phyloP scores from a whole-genome alignment of 2,888 invertebrate genomes.

The Hartigia nigra region DNA sequence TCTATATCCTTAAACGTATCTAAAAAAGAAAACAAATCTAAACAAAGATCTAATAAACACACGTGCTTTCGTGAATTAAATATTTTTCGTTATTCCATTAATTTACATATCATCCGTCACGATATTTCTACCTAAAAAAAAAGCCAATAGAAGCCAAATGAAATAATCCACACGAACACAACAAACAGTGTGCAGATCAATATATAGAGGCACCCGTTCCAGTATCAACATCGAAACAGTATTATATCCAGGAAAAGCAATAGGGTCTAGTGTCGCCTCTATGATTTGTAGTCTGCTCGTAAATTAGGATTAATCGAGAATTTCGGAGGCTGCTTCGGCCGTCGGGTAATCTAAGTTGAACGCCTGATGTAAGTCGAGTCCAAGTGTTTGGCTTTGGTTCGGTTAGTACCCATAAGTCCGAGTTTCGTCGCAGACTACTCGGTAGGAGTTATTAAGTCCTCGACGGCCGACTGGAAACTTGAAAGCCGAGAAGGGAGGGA shows the following conservation, averaged over 20 bases:
- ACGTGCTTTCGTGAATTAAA: background rate
- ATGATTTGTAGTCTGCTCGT: slow-evolving; percentile 48
- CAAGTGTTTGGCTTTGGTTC: slow-evolving; percentile 20
- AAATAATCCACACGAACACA: background rate
- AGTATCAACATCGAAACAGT: background rate
- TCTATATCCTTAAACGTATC: background rate
- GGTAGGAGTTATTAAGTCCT: slow-evolving; percentile 28
- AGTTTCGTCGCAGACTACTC: slow-evolving; percentile 32
- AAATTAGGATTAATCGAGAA: slow-evolving; percentile 50
- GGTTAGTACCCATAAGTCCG: background rate
- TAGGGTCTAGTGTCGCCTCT: slow-evolving; percentile 10
- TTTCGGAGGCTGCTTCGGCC: slow-evolving; percentile 32
- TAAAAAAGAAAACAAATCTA: background rate
- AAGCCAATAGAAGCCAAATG: background rate
- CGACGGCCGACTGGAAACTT: slow-evolving; percentile 8
- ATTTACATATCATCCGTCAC: background rate
- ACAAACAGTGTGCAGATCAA: background rate
- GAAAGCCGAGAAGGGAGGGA: background rate
- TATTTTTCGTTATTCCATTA: background rate
- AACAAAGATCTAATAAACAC: too few species aligned
- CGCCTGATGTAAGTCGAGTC: slow-evolving; percentile 34
- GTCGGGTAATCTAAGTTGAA: slow-evolving; percentile 42
- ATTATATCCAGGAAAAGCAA: background rate
- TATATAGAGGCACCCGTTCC: background rate
- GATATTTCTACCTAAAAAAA: background rate